A percentile compares a stretch with the other conserved stretches of the same genome.
Evolutionary conservation across 2,113 vertebrate genomes (phyloP).

Genomic region (Baryphthengus martii): DNA sequence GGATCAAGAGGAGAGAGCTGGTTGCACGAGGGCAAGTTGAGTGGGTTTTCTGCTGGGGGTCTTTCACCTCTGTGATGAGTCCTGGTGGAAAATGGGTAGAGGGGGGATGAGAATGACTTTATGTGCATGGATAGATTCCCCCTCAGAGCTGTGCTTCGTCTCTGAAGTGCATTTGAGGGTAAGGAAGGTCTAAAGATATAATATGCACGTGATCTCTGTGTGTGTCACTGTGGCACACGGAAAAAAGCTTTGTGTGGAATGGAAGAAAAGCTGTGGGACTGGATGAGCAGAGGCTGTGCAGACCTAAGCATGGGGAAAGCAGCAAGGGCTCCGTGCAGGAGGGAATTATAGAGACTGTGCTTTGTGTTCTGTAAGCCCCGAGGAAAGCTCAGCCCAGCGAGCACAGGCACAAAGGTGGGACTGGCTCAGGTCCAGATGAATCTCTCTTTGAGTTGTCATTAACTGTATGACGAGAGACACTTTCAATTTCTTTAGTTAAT

Average conservation of each 20-base stretch:
- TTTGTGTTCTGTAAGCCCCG: neutral
- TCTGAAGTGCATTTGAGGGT: neutral
- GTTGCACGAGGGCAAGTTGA: accelerated
- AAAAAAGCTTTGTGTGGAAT: neutral
- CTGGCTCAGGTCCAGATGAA: too few relatives aligned
- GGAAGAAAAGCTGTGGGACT: neutral
- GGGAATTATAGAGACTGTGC: too few relatives aligned
- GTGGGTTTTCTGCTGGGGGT: neutral
- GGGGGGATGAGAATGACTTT: neutral
- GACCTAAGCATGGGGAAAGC: neutral
- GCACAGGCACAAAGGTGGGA: too few relatives aligned
- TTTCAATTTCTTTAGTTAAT: neutral
- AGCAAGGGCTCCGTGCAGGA: neutral
- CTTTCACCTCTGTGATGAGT: neutral
- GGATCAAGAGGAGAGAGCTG: neutral
- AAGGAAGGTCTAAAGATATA: neutral
- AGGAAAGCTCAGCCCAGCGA: neutral
- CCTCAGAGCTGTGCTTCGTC: neutral
- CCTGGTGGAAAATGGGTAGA: neutral
- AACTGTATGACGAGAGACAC: neutral
- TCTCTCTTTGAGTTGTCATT: neutral
- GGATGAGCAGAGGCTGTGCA: neutral
- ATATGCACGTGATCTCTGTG: accelerated
- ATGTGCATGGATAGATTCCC: neutral
- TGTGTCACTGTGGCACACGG: accelerated